These are phyloP conservation scores for Haliclona indistincta DNA, from an alignment of 37 sponge, comb jelly and placozoan genomes.

Conservation along the genomic window DNA sequence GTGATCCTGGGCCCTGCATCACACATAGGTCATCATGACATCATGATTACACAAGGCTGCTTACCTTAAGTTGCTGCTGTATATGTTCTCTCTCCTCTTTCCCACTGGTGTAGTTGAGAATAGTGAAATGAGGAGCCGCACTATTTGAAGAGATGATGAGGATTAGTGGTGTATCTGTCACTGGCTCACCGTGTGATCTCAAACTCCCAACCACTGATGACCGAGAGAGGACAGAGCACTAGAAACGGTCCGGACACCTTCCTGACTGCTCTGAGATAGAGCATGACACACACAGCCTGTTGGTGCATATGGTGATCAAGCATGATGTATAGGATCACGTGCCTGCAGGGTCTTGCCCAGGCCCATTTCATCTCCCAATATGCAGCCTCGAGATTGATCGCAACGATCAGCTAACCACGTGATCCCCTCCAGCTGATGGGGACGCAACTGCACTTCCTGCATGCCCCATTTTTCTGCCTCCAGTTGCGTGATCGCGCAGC, in stretches of 20 bases:
- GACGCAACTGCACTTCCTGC: slow-evolving; percentile 36
- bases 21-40: neutral
- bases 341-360: slow-evolving; percentile 84
- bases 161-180: too few species aligned
- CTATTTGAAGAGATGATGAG: neutral
- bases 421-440: slow-evolving; percentile 74
- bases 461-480: slow-evolving; percentile 52
- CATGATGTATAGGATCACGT: neutral
- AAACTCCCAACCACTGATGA: slow-evolving; percentile 64
- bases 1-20: neutral
- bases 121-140: slow-evolving; percentile 34
- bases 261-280: slow-evolving; percentile 28
- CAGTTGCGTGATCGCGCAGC: slow-evolving; percentile 3
- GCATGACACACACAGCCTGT: slow-evolving; percentile 63
- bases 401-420: slow-evolving; percentile 58
- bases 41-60: neutral
- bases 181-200: slow-evolving; percentile 62
- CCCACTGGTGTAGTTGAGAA: slow-evolving; percentile 47
- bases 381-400: slow-evolving; percentile 58
- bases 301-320: neutral
- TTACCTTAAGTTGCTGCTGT: neutral
- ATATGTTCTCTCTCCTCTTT: slow-evolving; percentile 52
- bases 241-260: slow-evolving; percentile 33
- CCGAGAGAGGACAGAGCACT: slow-evolving; percentile 72
- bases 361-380: slow-evolving; percentile 90